phyloP scores from a whole-genome alignment of 1,140 invertebrate genomes.

The Apolygus lucorum region DNA sequence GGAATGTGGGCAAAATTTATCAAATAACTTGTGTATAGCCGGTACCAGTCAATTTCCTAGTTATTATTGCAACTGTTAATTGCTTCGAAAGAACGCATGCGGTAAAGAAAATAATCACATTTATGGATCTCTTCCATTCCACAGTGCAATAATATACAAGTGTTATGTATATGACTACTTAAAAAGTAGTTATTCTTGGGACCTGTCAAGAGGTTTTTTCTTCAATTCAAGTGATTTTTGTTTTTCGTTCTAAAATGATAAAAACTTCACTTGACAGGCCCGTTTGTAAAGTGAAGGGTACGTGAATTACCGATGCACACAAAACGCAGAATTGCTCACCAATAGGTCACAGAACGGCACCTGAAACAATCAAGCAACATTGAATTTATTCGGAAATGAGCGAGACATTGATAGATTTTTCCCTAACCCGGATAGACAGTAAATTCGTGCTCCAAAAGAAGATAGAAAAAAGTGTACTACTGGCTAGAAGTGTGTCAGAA shows the following conservation, averaged over 20 bases:
- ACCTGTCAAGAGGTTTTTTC: conserved; percentile 6
- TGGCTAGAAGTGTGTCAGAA: too few species aligned
- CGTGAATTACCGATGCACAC: conserved; percentile 72
- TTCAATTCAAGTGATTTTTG: not conserved
- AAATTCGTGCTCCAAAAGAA: too few species aligned
- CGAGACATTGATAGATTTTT: too few species aligned
- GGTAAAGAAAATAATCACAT: too few species aligned
- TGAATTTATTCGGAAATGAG: too few species aligned
- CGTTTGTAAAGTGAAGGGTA: conserved; percentile 23
- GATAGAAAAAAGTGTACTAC: too few species aligned
- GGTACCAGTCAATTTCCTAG: too few species aligned
- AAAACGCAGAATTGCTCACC: conserved; percentile 85
- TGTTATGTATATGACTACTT: not conserved
- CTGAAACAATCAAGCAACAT: conserved; percentile 58
- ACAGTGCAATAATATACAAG: not conserved
- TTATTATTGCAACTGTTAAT: too few species aligned
- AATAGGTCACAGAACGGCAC: conserved; percentile 77
- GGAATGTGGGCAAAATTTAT: too few species aligned
- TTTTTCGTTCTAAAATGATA: not conserved
- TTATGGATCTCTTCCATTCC: not conserved
- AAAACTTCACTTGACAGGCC: conserved; percentile 17
- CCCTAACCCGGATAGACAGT: too few species aligned
- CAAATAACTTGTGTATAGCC: too few species aligned
- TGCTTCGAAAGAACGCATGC: too few species aligned
- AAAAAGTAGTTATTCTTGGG: conserved; percentile 13